phyloP scores from a whole-genome alignment of 2,797 vertebrate genomes.

The Gymnocypris eckloni region DNA sequence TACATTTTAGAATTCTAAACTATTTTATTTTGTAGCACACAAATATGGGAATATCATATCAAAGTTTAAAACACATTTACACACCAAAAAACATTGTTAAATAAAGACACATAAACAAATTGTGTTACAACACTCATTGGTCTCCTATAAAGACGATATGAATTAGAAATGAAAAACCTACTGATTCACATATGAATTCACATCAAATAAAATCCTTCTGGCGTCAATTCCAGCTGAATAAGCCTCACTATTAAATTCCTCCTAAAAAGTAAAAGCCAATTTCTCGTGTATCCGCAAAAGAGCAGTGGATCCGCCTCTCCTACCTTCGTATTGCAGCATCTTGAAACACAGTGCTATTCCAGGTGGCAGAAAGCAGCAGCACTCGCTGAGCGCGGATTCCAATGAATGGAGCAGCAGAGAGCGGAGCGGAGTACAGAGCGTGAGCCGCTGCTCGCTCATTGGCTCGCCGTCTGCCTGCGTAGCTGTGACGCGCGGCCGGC shows the following conservation, averaged over 20 bases:
- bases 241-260: neutral
- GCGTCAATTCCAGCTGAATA: neutral
- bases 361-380: slow-evolving; percentile 54
- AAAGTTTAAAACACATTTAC: neutral
- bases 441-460: slow-evolving; percentile 80
- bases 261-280: neutral
- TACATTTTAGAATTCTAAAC: neutral
- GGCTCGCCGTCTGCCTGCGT: slow-evolving; percentile 87
- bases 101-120: neutral
- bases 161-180: neutral
- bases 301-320: slow-evolving; percentile 60
- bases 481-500: slow-evolving; percentile 86
- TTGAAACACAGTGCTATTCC: slow-evolving; percentile 81
- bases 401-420: slow-evolving; percentile 81
- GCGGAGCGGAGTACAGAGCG: slow-evolving; percentile 79
- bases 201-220: neutral
- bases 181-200: neutral
- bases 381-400: slow-evolving; percentile 66
- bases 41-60: neutral
- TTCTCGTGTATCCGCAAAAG: neutral
- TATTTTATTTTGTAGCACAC: neutral
- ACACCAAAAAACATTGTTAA: neutral
- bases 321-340: slow-evolving; percentile 99
- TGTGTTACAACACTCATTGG: neutral
- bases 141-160: neutral